These are phyloP conservation scores for Athalia rosae DNA, from an alignment of 2,888 invertebrate genomes.

Conservation along the genomic window DNA sequence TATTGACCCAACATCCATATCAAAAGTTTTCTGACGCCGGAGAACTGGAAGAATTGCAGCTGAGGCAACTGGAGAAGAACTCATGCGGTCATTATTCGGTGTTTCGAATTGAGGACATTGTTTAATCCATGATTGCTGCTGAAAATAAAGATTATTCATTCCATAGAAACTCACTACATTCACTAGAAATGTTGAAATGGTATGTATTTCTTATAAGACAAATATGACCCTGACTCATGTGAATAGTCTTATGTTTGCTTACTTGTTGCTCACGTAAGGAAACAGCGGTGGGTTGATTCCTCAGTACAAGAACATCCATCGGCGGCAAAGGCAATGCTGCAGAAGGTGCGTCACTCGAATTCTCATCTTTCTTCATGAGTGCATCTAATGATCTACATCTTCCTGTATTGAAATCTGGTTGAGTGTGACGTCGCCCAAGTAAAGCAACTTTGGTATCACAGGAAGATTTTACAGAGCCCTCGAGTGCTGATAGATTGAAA, in stretches of 20 bases:
- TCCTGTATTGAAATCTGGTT: slow-evolving; percentile 53
- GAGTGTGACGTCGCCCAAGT: slow-evolving; percentile 58
- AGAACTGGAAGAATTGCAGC: slow-evolving; percentile 13
- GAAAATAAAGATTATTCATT: not conserved
- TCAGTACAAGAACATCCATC: not conserved
- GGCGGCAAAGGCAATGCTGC: not conserved
- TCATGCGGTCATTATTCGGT: not conserved
- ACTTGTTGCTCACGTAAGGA: slow-evolving; percentile 24
- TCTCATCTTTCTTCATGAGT: not conserved
- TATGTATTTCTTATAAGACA: not conserved
- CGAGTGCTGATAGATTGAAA: slow-evolving; percentile 41
- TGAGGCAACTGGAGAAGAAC: not conserved
- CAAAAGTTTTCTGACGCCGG: slow-evolving; percentile 58
- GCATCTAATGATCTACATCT: slow-evolving; percentile 36
- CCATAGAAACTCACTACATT: not conserved
- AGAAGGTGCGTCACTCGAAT: not conserved
- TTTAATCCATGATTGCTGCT: slow-evolving; percentile 24
- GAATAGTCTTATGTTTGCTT: not conserved
- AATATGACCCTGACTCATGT: too few species aligned
- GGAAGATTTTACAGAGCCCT: slow-evolving; percentile 31
- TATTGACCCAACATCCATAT: slow-evolving; percentile 48
- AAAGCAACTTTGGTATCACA: slow-evolving; percentile 1
- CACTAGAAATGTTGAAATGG: not conserved
- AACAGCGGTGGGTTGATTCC: slow-evolving; percentile 11
- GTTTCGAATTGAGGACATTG: not conserved